Evolutionary conservation across 2,888 invertebrate genomes (phyloP).

Genomic region (Polyommatus icarus): DNA sequence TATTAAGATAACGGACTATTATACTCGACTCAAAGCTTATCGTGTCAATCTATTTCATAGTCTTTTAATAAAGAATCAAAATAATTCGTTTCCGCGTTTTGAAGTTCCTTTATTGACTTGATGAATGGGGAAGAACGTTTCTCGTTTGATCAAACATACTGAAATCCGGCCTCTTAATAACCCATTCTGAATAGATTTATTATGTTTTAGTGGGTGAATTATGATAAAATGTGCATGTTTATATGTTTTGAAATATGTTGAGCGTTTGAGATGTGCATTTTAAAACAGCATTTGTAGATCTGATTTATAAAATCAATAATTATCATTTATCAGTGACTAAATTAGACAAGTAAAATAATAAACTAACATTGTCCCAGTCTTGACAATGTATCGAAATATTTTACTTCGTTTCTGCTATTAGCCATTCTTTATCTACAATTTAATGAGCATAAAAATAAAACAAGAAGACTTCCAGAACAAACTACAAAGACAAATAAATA

Average conservation of each 20-base stretch:
- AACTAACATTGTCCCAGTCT: too few species aligned
- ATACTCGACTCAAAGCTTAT: conserved; percentile 14
- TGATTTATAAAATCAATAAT: neutral
- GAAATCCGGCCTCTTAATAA: conserved; percentile 14
- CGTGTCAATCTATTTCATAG: conserved; percentile 25
- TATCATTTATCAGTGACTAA: neutral
- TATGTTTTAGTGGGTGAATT: conserved; percentile 8
- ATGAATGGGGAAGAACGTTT: conserved; percentile 64
- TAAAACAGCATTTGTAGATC: neutral
- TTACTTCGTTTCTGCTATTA: neutral
- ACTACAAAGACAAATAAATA: neutral
- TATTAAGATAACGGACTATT: conserved; percentile 17
- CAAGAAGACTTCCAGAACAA: neutral
- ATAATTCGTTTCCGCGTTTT: conserved; percentile 55
- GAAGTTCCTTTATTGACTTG: conserved; percentile 59
- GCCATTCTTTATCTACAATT: neutral
- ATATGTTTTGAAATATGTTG: conserved; percentile 5
- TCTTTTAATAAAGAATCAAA: conserved; percentile 29
- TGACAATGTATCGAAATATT: neutral
- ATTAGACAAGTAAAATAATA: neutral
- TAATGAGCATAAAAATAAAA: neutral
- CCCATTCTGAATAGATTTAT: conserved; percentile 14
- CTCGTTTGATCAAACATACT: conserved; percentile 60
- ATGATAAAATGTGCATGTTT: conserved; percentile 12
- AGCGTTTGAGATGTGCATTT: neutral